Conservation (phyloP, 2,888 invertebrate genomes). For the Amphipyra berbera region DNA sequence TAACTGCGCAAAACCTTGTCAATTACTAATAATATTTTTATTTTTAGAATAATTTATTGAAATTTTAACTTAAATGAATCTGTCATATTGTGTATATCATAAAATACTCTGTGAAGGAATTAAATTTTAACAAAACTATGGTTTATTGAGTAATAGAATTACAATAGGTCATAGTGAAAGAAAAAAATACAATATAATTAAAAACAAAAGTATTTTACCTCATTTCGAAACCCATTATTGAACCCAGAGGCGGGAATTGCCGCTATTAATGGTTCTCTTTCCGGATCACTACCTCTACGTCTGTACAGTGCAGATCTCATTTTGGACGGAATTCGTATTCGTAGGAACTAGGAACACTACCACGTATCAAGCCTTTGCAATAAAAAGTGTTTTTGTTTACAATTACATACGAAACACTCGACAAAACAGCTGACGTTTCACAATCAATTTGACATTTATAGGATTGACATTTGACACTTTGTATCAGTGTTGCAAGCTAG, state of each 20-base stretch:
- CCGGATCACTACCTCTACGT: slow-evolving; percentile 68
- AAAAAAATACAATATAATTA: slow-evolving; percentile 2
- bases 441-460: not conserved
- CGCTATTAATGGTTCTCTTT: slow-evolving; percentile 77
- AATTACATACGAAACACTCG: slow-evolving; percentile 13
- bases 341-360: slow-evolving; percentile 31
- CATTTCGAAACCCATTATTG: slow-evolving; percentile 65
- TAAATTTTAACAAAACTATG: not conserved
- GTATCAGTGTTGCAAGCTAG: slow-evolving; percentile 37
- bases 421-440: slow-evolving; percentile 47
- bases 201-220: slow-evolving; percentile 63
- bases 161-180: not conserved
- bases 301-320: slow-evolving; percentile 79
- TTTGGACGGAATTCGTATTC: slow-evolving; percentile 57
- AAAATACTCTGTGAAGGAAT: no score
- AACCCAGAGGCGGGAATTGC: slow-evolving; percentile 69
- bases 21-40: slow-evolving; percentile 5
- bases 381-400: slow-evolving; percentile 49
- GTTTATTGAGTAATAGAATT: not conserved
- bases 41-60: slow-evolving; percentile 14
- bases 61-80: not conserved
- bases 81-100: no score
- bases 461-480: slow-evolving; percentile 6
- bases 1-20: slow-evolving; percentile 23
- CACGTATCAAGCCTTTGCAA: slow-evolving; percentile 21